These are phyloP conservation scores for Pollenia angustigena DNA, from an alignment of 2,888 invertebrate species.

Conservation along the genomic window DNA sequence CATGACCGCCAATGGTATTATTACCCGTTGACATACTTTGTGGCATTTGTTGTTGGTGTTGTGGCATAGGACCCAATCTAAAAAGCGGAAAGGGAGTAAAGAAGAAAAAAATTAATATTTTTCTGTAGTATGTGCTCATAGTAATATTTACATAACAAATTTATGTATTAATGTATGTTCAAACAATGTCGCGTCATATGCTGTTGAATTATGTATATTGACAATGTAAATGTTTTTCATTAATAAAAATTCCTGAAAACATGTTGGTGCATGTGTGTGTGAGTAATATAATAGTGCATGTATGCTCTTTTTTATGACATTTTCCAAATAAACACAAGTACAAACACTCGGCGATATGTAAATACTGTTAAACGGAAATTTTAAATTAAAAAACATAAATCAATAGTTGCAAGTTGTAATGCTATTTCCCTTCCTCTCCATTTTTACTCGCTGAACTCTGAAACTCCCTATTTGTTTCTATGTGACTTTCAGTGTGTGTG, in stretches of 20 bases:
- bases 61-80: slow-evolving; percentile 83
- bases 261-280: slow-evolving; percentile 63
- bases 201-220: slow-evolving; percentile 75
- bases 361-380: slow-evolving; percentile 83
- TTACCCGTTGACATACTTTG: slow-evolving; percentile 87
- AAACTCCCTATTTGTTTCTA: background rate
- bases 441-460: background rate
- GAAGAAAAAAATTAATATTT: slow-evolving; percentile 61
- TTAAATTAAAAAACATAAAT: slow-evolving; percentile 84
- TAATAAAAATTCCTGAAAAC: slow-evolving; percentile 58
- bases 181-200: slow-evolving; percentile 74
- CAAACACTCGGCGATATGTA: slow-evolving; percentile 47
- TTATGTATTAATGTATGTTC: slow-evolving; percentile 61
- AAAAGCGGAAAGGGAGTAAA: slow-evolving; percentile 30
- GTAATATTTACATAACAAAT: slow-evolving; percentile 52
- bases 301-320: slow-evolving; percentile 37
- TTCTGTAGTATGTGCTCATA: slow-evolving; percentile 21
- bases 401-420: slow-evolving; percentile 78
- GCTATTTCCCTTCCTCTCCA: background rate
- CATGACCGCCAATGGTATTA: slow-evolving; percentile 85
- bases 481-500: background rate
- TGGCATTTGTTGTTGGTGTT: slow-evolving; percentile 84
- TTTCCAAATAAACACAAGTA: slow-evolving; percentile 7
- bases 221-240: slow-evolving; percentile 73
- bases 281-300: background rate